phyloP scores from a whole-genome alignment of 2,888 invertebrate species.

The Gryllus longicercus region DNA sequence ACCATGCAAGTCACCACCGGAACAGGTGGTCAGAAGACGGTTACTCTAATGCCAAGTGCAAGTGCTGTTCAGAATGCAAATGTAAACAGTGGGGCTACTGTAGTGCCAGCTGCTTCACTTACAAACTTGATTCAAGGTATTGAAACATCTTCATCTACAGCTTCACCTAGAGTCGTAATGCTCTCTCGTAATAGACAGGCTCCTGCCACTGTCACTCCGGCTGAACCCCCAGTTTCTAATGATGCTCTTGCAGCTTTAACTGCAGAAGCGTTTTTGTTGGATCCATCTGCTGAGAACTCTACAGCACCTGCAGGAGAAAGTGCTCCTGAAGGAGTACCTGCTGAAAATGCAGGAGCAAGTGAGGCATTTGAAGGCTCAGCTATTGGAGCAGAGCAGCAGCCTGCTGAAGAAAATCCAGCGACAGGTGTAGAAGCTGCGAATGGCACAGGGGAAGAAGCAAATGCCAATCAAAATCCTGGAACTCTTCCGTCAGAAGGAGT shows the following conservation, averaged over 20 bases:
- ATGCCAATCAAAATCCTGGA: neutral
- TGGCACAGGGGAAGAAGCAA: neutral
- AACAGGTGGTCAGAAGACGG: constrained; percentile 57
- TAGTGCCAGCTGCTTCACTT: constrained; percentile 43
- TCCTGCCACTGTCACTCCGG: constrained; percentile 40
- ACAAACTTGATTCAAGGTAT: constrained; percentile 37
- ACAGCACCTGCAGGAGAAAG: neutral
- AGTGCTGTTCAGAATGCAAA: constrained; percentile 43
- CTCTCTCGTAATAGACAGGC: neutral
- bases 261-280: constrained; percentile 60
- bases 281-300: constrained; percentile 44
- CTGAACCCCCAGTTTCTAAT: constrained; percentile 59
- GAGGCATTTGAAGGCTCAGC: neutral
- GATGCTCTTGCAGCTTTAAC: constrained; percentile 62
- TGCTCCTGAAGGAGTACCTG: neutral
- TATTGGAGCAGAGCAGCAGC: neutral
- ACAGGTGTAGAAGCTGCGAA: neutral
- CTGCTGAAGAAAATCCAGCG: neutral
- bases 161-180: neutral
- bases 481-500: neutral
- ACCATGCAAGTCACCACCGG: constrained; percentile 66
- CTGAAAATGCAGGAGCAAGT: neutral
- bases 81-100: neutral
- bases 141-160: neutral
- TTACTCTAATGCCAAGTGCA: constrained; percentile 55